Evolutionary conservation across 1,140 invertebrate genomes (phyloP).

Genomic region (Bicyclus anynana): DNA sequence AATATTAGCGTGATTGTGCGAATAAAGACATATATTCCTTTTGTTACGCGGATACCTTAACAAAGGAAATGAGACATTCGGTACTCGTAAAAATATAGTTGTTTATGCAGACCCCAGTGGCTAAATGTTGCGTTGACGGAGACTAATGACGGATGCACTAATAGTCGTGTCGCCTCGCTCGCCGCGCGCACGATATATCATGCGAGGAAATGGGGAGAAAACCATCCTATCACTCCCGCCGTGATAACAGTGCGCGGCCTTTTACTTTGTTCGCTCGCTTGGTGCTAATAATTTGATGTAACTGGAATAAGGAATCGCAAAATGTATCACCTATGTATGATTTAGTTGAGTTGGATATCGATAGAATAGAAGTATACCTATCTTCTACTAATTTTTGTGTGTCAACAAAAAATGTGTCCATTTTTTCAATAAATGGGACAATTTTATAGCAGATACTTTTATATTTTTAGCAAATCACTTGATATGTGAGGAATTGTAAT

Average conservation of each 20-base stretch:
- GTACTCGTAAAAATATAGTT: conserved; percentile 37
- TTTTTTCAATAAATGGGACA: too few relatives aligned
- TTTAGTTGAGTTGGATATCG: too few relatives aligned
- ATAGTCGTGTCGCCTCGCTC: conserved; percentile 68
- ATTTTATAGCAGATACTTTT: too few relatives aligned
- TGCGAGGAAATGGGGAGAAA: conserved; percentile 68
- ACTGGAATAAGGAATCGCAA: neutral
- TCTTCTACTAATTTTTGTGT: too few relatives aligned
- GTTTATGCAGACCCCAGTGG: conserved; percentile 55
- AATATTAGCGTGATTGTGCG: too few relatives aligned
- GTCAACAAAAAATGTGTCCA: too few relatives aligned
- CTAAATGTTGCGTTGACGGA: conserved; percentile 65
- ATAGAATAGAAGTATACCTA: too few relatives aligned
- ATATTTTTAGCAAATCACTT: too few relatives aligned
- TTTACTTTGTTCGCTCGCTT: conserved; percentile 17
- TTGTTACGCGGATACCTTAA: too few relatives aligned
- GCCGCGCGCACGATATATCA: conserved; percentile 62
- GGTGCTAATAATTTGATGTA: conserved; percentile 18
- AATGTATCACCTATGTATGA: neutral
- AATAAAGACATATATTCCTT: too few relatives aligned
- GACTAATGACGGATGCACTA: conserved; percentile 76
- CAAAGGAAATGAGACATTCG: conserved; percentile 10
- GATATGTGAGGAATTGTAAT: too few relatives aligned
- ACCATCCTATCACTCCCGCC: conserved; percentile 58
- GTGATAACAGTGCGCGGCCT: conserved; percentile 45